These are phyloP conservation scores for Acinonyx jubatus DNA, from an alignment of 2,113 vertebrate species.

Conservation along the genomic window DNA sequence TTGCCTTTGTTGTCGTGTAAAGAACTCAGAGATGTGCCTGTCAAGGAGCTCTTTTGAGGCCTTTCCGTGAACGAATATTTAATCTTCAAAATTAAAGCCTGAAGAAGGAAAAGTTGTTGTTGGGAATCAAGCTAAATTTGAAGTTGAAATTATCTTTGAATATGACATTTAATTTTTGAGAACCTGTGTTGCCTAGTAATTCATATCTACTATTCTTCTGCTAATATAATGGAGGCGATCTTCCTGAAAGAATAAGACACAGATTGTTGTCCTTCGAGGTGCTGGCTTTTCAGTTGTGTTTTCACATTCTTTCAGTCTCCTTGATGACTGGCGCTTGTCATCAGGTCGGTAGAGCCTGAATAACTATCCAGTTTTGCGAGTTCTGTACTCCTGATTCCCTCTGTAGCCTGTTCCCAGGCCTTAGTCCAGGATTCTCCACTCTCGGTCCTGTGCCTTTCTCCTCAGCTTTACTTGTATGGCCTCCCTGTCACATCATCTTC, in stretches of 20 bases:
- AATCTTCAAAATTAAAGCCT: conserved; percentile 32
- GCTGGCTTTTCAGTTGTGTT: not conserved
- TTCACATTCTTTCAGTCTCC: not conserved
- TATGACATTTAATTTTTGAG: not conserved
- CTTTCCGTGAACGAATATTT: not conserved
- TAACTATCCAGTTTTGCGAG: not conserved
- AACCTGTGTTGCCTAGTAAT: not conserved
- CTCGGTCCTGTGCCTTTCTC: rapidly evolving
- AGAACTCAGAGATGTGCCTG: not conserved
- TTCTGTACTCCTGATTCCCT: not conserved
- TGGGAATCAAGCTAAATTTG: not conserved
- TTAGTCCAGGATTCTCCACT: not conserved
- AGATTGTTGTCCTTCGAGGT: not conserved
- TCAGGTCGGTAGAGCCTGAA: not conserved
- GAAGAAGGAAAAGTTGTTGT: not conserved
- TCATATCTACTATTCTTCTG: not conserved
- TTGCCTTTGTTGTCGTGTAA: conserved; percentile 32
- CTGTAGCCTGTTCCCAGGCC: not conserved
- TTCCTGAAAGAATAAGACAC: not conserved
- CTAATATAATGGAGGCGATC: not conserved
- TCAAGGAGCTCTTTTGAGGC: not conserved
- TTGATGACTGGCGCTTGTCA: not conserved
- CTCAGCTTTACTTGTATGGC: rapidly evolving
- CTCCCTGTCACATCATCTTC: not conserved
- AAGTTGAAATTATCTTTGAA: conserved; percentile 36